A percentile compares a stretch with the other conserved stretches of the same genome.
These are phyloP conservation scores for Drosophila prolongata DNA, from an alignment of 2,888 invertebrate genomes.

Conservation along the genomic window DNA sequence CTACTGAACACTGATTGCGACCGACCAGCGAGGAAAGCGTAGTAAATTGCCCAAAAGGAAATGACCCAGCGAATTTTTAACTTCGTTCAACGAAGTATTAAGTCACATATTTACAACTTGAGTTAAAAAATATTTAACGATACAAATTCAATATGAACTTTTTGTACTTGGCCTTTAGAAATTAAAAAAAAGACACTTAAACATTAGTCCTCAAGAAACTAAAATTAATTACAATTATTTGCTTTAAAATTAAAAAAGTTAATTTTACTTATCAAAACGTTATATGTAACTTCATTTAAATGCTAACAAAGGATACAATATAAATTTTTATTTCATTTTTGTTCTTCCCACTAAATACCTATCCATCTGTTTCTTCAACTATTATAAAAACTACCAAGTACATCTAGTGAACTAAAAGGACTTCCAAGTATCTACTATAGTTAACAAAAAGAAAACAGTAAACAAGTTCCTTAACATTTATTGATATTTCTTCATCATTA, in stretches of 20 bases:
- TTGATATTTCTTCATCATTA: constrained; percentile 13
- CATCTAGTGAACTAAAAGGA: too few species aligned
- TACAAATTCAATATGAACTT: too few species aligned
- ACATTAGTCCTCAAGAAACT: not conserved
- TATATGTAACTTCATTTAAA: too few species aligned
- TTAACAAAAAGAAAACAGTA: not conserved
- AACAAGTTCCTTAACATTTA: constrained; percentile 8
- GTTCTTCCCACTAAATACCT: too few species aligned
- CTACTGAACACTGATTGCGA: constrained; percentile 51
- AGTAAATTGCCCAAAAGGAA: constrained; percentile 28
- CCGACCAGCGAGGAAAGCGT: constrained; percentile 15
- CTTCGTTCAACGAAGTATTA: not conserved
- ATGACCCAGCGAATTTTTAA: constrained; percentile 5
- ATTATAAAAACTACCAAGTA: too few species aligned
- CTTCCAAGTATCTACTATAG: too few species aligned
- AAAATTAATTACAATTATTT: too few species aligned
- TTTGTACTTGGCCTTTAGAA: not conserved
- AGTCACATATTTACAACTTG: not conserved
- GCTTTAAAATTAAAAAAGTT: too few species aligned
- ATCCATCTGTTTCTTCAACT: too few species aligned
- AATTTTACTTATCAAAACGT: too few species aligned
- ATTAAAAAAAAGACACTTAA: not conserved
- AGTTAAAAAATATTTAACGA: not conserved
- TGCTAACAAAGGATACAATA: too few species aligned
- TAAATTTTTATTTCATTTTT: too few species aligned